Evolutionary conservation across 2,888 invertebrate species (phyloP).

Genomic region (Eilema caniola): DNA sequence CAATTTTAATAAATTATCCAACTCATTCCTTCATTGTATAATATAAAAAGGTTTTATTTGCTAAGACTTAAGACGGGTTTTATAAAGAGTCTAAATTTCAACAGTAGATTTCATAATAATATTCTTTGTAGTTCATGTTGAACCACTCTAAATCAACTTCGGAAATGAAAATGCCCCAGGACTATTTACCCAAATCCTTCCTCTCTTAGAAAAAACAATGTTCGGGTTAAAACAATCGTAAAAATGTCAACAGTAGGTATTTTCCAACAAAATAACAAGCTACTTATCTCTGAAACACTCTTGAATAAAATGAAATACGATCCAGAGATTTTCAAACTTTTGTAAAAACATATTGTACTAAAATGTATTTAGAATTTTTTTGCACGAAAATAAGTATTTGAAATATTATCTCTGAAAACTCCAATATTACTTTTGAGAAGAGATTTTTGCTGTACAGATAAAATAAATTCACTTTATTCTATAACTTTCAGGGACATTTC

Average conservation of each 20-base stretch:
- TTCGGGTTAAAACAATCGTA: not conserved
- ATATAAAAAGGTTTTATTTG: not conserved
- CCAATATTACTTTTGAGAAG: not conserved
- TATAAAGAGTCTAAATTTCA: not conserved
- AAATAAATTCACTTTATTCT: not conserved
- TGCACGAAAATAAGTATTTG: not conserved
- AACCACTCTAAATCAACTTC: not conserved
- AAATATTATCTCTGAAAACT: not conserved
- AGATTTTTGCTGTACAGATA: not conserved
- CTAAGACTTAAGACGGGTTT: not conserved
- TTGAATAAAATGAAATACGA: constrained; percentile 13
- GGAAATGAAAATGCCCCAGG: not conserved
- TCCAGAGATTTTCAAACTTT: constrained; percentile 11
- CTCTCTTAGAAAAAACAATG: not conserved
- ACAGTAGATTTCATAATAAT: not conserved
- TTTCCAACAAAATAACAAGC: constrained; percentile 7
- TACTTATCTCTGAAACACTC: constrained; percentile 2
- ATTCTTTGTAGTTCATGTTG: not conserved
- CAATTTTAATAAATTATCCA: too few relatives aligned
- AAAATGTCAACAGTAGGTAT: constrained; percentile 11
- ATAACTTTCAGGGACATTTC: not conserved
- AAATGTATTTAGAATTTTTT: not conserved
- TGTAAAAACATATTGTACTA: constrained; percentile 5
- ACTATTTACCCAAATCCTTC: not conserved
- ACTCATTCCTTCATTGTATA: too few relatives aligned